Conservation (phyloP, 2,888 invertebrate genomes). For the Drosophila macrothrix region DNA sequence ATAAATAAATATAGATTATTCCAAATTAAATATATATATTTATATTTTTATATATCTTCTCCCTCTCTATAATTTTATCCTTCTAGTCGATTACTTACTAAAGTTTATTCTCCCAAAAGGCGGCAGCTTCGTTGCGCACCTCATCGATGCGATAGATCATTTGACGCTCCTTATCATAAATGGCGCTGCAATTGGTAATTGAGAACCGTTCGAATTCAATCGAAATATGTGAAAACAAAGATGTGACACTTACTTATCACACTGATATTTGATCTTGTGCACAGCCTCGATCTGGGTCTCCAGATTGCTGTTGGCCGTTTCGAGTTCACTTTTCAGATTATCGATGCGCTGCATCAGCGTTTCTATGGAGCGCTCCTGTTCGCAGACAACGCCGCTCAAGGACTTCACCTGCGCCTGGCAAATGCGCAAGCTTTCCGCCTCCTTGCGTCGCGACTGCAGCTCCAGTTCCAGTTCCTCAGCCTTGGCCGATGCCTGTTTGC, state of each 20-base stretch:
- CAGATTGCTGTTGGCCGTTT: conserved; percentile 86
- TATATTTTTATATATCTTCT: neutral
- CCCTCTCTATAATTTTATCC: rapidly evolving
- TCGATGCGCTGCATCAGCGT: conserved; percentile 87
- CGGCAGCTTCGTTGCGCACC: conserved; percentile 86
- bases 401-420: conserved; percentile 87
- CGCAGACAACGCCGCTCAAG: conserved; percentile 86
- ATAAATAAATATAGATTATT: neutral
- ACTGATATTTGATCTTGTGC: conserved; percentile 84
- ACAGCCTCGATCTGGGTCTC: conserved; percentile 86
- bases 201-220: neutral
- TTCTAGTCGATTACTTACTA: conserved; percentile 75
- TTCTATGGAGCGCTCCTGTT: conserved; percentile 86
- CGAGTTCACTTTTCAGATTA: conserved; percentile 86
- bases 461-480: conserved; percentile 75
- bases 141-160: conserved; percentile 85
- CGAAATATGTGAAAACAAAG: neutral
- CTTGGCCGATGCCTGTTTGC: conserved; percentile 86
- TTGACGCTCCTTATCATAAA: conserved; percentile 85
- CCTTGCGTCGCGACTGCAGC: conserved; percentile 77
- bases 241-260: conserved; percentile 81
- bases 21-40: too few relatives aligned
- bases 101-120: conserved; percentile 88
- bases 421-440: conserved; percentile 86
- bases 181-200: conserved; percentile 68